phyloP scores from a whole-genome alignment of 1,140 invertebrate genomes.

The Microvelia longipes region DNA sequence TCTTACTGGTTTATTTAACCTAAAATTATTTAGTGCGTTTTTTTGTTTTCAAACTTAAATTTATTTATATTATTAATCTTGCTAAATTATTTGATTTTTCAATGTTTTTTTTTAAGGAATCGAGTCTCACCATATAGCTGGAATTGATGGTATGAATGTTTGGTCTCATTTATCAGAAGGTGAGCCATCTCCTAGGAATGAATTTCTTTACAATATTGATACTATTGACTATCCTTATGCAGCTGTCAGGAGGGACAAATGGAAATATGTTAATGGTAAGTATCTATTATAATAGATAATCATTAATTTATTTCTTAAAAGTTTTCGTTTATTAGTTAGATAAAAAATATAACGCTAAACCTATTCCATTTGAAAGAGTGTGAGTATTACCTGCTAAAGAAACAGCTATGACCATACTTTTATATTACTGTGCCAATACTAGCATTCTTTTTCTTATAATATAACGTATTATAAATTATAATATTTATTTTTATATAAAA shows the following conservation, averaged over 20 bases:
- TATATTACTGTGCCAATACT: no score
- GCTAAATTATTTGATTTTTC: no score
- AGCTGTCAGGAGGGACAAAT: conserved; percentile 46
- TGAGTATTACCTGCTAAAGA: not conserved
- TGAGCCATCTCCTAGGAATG: conserved; percentile 35
- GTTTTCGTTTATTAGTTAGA: not conserved
- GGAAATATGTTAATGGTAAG: conserved; percentile 55
- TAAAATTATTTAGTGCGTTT: no score
- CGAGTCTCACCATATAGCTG: conserved; percentile 21
- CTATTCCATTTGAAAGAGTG: not conserved
- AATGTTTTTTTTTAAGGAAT: conserved; percentile 19
- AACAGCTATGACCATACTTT: not conserved
- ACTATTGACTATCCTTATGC: conserved; percentile 38
- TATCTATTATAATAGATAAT: not conserved
- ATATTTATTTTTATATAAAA: no score
- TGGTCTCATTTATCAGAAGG: conserved; percentile 45
- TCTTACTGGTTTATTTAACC: no score
- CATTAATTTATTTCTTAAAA: not conserved
- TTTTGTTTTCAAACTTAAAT: no score
- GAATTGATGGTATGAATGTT: conserved; percentile 52
- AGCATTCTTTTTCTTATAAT: no score
- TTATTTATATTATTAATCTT: no score
- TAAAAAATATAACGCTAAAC: not conserved
- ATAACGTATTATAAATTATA: no score
- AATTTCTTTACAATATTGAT: conserved; percentile 62